phyloP scores from a whole-genome alignment of 2,888 invertebrate species.

The Drosophila formosana region DNA sequence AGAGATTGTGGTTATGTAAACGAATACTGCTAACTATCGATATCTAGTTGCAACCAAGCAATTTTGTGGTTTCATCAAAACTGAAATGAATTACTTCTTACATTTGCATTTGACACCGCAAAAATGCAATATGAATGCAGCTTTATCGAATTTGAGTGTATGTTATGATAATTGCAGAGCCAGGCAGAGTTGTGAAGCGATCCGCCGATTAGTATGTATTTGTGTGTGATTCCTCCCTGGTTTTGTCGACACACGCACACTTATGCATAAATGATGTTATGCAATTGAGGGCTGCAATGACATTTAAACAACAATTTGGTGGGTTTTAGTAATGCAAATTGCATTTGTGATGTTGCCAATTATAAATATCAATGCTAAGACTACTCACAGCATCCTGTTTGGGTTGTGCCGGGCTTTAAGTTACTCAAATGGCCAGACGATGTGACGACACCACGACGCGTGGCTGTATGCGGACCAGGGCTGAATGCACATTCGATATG shows the following conservation, averaged over 20 bases:
- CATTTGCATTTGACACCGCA: conserved; percentile 23
- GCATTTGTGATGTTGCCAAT: neutral
- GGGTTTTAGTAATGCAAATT: neutral
- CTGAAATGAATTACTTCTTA: conserved; percentile 15
- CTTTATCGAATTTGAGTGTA: conserved; percentile 32
- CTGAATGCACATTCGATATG: conserved; percentile 49
- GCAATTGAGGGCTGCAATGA: conserved; percentile 80
- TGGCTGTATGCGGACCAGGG: conserved; percentile 65
- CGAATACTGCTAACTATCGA: conserved; percentile 71
- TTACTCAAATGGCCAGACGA: conserved; percentile 70
- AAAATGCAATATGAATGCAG: conserved; percentile 37
- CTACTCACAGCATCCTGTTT: conserved; percentile 72
- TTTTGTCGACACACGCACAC: conserved; percentile 66
- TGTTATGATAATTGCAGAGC: conserved; percentile 24
- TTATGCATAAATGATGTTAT: conserved; percentile 79
- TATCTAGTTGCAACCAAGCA: conserved; percentile 50
- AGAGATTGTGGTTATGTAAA: conserved; percentile 48
- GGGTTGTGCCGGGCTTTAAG: conserved; percentile 46
- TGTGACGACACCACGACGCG: conserved; percentile 78
- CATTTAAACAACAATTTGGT: conserved; percentile 27
- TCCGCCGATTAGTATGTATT: conserved; percentile 53
- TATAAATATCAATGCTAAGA: conserved; percentile 13
- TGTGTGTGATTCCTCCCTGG: conserved; percentile 72
- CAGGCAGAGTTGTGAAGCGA: conserved; percentile 27
- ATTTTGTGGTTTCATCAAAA: conserved; percentile 29